Evolutionary conservation across 2,113 vertebrate genomes (phyloP).

Genomic region (Reinhardtius hippoglossoides): DNA sequence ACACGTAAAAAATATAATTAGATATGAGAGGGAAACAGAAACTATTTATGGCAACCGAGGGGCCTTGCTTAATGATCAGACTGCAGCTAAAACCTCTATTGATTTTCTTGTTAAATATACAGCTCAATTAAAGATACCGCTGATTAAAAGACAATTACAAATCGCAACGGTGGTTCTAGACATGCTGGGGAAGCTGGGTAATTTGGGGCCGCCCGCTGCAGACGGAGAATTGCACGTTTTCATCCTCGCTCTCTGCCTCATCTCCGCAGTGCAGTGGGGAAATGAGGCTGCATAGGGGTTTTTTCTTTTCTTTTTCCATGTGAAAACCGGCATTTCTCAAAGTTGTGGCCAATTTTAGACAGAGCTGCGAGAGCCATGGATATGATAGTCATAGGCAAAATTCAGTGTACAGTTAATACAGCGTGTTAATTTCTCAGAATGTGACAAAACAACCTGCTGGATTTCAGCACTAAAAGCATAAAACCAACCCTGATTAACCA

Average conservation of each 20-base stretch:
- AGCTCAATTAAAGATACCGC: slow-evolving; percentile 81
- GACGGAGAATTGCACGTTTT: slow-evolving; percentile 32
- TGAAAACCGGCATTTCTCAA: slow-evolving; percentile 27
- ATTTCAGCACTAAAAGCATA: slow-evolving; percentile 41
- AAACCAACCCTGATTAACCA: slow-evolving; percentile 17
- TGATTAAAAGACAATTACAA: slow-evolving; percentile 78
- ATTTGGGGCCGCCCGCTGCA: slow-evolving; percentile 4
- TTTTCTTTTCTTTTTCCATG: slow-evolving; percentile 2
- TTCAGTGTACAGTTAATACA: background rate
- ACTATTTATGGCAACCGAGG: slow-evolving; percentile 77
- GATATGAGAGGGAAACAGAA: slow-evolving; percentile 63
- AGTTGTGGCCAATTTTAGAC: slow-evolving; percentile 18
- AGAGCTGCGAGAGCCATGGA: background rate
- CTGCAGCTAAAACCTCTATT: slow-evolving; percentile 79
- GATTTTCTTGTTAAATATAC: slow-evolving; percentile 83
- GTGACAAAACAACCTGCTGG: background rate
- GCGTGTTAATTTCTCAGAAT: slow-evolving; percentile 11
- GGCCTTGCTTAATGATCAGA: slow-evolving; percentile 76
- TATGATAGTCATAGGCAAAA: background rate
- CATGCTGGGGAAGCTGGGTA: slow-evolving; percentile 33
- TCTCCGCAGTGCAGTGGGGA: slow-evolving; percentile 30
- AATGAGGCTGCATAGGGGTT: slow-evolving; percentile 5
- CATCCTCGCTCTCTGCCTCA: background rate
- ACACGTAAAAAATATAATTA: slow-evolving; percentile 76
- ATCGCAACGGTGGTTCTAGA: slow-evolving; percentile 46